Base-by-base conservation (phyloP, 2,797 vertebrate species). In the Xiphorhynchus erythropygius region DNA sequence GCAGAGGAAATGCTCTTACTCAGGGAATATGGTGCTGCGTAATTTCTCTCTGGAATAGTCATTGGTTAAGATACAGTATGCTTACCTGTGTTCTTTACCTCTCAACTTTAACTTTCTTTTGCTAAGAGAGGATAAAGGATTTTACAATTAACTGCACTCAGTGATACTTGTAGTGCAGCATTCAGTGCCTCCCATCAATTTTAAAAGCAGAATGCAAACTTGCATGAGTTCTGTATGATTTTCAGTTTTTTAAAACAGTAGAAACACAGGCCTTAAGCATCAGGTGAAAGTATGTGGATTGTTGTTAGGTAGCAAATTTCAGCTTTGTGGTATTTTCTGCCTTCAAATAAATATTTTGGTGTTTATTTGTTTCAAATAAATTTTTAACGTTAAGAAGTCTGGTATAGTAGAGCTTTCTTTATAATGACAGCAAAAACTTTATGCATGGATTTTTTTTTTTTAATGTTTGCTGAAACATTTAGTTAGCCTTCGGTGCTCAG, bases 141-240 rank as follows among this genome's bases (percentile, higher is more conserved):
- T 11, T 27, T 55, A 5, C 11, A 18, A 8, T 19, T 5, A 50
- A 23, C 25, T 50, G 63, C 44, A 8, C 46, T 22, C 11, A 1
- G 13, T 33, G 44, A 4, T 33, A 5, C 18, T 63, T 44, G 2
- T 0, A 7, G 28, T 33, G 30, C 52, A 35, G 49, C 13, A 1
- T 41, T 62, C 19, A 0, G 19, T 22, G 33, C n/a, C 47, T 82
- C 21, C 37, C 18, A 5, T 10, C 8, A 4, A 56, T 57, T 60
- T 71, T 32, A 52, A 35, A 91, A 71, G 17, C 41, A 33, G 41
- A 47, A 4, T 27, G 33, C 27, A 60, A 35, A 27, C 22, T 46
- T n/a, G 5, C 1, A 0, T 42, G 56, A 69, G 28, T 67, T 42
- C 18, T 39, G 14, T 32, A 24, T 0, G 1, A 39, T 41, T 70